Evolutionary conservation across 1,140 invertebrate species (phyloP).

Genomic region (Philopotamus ludificatus): DNA sequence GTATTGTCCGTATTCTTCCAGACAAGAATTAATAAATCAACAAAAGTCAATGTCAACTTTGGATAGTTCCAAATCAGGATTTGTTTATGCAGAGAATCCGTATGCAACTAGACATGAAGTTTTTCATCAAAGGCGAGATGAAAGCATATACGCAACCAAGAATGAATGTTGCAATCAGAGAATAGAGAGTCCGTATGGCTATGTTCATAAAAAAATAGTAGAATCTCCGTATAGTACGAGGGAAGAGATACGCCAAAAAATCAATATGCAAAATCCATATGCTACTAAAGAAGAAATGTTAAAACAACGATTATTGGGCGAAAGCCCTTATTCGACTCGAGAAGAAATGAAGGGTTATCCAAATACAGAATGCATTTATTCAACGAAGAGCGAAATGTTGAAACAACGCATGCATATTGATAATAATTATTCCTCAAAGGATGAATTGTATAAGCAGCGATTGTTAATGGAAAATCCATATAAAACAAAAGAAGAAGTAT

Average conservation of each 20-base stretch:
- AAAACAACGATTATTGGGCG: constrained; percentile 48
- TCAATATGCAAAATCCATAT: constrained; percentile 48
- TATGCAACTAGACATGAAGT: constrained; percentile 43
- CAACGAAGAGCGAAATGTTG: constrained; percentile 47
- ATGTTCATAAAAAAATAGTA: constrained; percentile 13
- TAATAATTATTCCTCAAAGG: constrained; percentile 26
- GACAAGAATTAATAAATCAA: constrained; percentile 35
- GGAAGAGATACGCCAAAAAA: constrained; percentile 42
- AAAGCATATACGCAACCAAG: constrained; percentile 17
- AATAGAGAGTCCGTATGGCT: constrained; percentile 24
- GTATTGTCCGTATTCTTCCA: constrained; percentile 35
- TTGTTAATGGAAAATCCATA: background rate
- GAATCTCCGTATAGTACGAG: constrained; percentile 48
- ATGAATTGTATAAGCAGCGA: constrained; percentile 14
- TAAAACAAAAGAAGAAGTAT: background rate
- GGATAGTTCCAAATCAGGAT: too few species aligned
- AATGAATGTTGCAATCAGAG: constrained; percentile 24
- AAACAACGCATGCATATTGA: constrained; percentile 45
- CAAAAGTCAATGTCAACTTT: constrained; percentile 21
- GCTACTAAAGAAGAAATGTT: constrained; percentile 55
- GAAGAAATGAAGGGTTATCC: constrained; percentile 44
- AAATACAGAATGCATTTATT: constrained; percentile 51
- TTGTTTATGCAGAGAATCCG: constrained; percentile 27
- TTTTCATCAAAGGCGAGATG: constrained; percentile 12
- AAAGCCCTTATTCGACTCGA: constrained; percentile 54